Conservation (phyloP, 2,888 invertebrate genomes). For the Arge pagana region DNA sequence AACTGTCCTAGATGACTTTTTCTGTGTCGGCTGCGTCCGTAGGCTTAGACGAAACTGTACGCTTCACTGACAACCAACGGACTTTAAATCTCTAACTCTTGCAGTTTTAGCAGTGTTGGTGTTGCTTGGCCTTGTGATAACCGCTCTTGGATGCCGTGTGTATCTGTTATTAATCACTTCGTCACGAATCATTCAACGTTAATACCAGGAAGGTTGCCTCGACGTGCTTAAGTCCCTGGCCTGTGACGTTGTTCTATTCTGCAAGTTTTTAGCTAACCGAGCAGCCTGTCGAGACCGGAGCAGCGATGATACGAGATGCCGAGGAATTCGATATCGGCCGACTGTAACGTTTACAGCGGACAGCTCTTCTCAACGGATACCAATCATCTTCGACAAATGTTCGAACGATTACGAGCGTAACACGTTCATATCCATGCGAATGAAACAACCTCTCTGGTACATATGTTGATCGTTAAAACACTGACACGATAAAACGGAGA, state of each 20-base stretch:
- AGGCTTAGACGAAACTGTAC: slow-evolving; percentile 17
- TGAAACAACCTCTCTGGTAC: slow-evolving; percentile 17
- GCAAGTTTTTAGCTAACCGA: no score
- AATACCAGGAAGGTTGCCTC: slow-evolving; percentile 14
- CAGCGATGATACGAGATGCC: no score
- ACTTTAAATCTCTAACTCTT: slow-evolving; percentile 20
- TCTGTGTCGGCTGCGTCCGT: slow-evolving; percentile 23
- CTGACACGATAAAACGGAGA: slow-evolving; percentile 3
- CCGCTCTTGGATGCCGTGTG: slow-evolving; percentile 39
- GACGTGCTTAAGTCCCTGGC: no score
- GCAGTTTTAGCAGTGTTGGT: slow-evolving; percentile 39
- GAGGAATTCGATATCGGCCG: no score
- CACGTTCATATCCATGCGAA: background rate
- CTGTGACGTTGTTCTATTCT: no score
- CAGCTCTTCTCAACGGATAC: no score
- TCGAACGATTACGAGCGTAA: no score
- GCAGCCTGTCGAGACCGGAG: no score
- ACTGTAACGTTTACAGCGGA: no score
- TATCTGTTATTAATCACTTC: slow-evolving; percentile 7
- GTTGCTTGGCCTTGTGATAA: slow-evolving; percentile 55
- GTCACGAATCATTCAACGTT: background rate
- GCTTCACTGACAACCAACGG: slow-evolving; percentile 6
- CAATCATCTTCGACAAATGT: no score
- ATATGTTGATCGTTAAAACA: background rate
- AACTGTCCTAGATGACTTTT: slow-evolving; percentile 34